A percentile compares a stretch with the other conserved stretches of the same genome.
Evolutionary conservation across 1,140 invertebrate species (phyloP).

Genomic region (Drosophila fuyamai): DNA sequence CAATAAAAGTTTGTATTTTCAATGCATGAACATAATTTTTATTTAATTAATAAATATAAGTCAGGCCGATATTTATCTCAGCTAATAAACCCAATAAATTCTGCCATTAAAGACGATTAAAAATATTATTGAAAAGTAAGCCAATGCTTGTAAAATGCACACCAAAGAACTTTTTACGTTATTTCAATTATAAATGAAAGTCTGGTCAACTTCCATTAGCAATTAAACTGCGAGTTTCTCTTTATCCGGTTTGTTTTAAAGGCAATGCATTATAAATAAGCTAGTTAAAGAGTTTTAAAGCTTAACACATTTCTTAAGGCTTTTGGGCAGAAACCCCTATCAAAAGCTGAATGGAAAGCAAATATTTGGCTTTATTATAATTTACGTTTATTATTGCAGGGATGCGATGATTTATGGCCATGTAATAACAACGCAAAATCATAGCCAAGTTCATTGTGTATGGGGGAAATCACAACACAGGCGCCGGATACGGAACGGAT

Average conservation of each 20-base stretch:
- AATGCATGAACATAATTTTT: not conserved
- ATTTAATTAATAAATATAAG: not conserved
- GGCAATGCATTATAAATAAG: not conserved
- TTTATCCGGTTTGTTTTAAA: constrained; percentile 1
- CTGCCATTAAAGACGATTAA: not conserved
- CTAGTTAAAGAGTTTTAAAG: constrained; percentile 8
- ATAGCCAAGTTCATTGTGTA: constrained; percentile 51
- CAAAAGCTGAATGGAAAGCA: constrained; percentile 41
- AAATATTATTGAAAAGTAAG: not conserved
- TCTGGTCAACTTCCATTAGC: constrained; percentile 18
- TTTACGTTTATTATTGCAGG: constrained; percentile 59
- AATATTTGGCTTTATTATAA: constrained; percentile 64
- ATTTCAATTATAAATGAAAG: constrained; percentile 20
- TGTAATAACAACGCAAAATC: constrained; percentile 67
- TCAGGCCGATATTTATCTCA: too few species aligned
- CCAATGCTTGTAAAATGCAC: not conserved
- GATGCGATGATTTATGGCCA: constrained; percentile 67
- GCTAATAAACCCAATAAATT: too few species aligned
- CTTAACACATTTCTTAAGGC: not conserved
- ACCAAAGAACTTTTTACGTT: constrained; percentile 1
- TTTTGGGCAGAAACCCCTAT: constrained; percentile 17
- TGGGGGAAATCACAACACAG: constrained; percentile 58
- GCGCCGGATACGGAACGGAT: too few species aligned
- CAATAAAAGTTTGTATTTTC: constrained; percentile 14
- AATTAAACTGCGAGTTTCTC: not conserved